Evolutionary conservation across 2,888 invertebrate genomes (phyloP), one percentile per base, ranked within the genome.

Genomic region (Himalopsyche japonica): DNA sequence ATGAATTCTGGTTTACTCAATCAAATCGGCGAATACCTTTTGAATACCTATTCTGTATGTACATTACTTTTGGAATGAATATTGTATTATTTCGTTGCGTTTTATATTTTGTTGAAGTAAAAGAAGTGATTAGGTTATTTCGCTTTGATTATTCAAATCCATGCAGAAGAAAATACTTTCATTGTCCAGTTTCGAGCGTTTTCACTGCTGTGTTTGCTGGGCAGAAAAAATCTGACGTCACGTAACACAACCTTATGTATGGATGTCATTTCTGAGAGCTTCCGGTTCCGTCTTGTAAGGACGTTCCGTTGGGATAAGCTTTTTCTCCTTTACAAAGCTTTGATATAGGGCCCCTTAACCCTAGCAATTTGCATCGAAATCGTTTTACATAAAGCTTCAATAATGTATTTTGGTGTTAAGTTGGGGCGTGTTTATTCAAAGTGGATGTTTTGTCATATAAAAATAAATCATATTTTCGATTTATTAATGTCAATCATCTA

Each of bases 201-300:
- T 15, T 70, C 27, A 12, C 64, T 70, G 70, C 24, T 70, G 70
- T 70, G 27, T 70, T 12, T 27, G 24, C 12, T 70, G 15, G 70
- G 70, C 10, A 15, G 24, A 70, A 70, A 70, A 70, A 76, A 81
- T 76, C 76, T 30, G 30, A 81, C 70, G 76, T 81, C 78, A 37
- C 49, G 70, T 49, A 78, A 47, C 77, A 49, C 77, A 76, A 82
- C 37, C 78, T 77, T 77, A 82, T 34, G 78, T 78, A 27, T 57
- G 82, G 78, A 82, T 48, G 77, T 77, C 49, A 37, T 78, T 70
- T 82, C 57, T 77, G 64, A 77, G 64, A 82, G 57, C 37, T 82
- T 82, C 82, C 82, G 82, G 32, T 78, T 82, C 82, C 82, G 82
- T 34, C 43, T 37, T 77, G 64, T 27, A 57, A 43, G 34, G 70